A percentile compares a stretch with the other conserved stretches of the same genome.
Conservation (phyloP, 2,888 invertebrate genomes). For the Leptura quadrifasciata region DNA sequence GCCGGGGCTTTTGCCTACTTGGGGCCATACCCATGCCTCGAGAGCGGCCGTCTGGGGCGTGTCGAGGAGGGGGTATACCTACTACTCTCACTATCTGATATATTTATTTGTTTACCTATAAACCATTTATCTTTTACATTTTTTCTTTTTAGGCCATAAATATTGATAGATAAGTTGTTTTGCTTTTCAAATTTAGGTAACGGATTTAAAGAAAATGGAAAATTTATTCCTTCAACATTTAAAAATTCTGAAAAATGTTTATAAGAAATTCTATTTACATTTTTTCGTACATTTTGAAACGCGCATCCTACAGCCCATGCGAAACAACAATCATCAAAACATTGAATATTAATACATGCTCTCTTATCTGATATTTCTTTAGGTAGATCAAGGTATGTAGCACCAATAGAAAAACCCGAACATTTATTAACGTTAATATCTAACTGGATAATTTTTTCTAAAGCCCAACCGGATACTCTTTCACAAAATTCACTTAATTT, state of each 20-base stretch:
- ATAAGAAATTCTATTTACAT: constrained; percentile 10
- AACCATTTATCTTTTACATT: not conserved
- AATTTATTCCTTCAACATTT: not conserved
- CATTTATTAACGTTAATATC: not conserved
- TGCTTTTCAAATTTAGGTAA: constrained; percentile 11
- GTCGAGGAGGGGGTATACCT: no score
- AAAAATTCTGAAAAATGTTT: constrained; percentile 5
- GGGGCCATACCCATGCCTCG: no score
- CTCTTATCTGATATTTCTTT: not conserved
- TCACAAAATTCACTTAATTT: constrained; percentile 12
- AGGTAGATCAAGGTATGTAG: not conserved
- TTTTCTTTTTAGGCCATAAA: not conserved
- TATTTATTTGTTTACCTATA: constrained; percentile 3
- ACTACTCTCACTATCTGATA: not conserved
- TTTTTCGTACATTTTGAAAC: not conserved
- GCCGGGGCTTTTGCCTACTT: no score
- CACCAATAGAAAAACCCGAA: not conserved
- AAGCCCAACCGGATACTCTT: not conserved
- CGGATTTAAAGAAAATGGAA: not conserved
- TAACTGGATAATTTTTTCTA: not conserved
- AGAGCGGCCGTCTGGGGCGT: no score
- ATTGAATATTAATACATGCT: not conserved
- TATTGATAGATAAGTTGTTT: constrained; percentile 1
- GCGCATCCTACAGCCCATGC: not conserved
- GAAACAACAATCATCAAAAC: constrained; percentile 5